Percentiles rank a stretch among this genome's conserved stretches.
phyloP scores from a whole-genome alignment of 2,888 invertebrate genomes.

The Alloplasta piceator region DNA sequence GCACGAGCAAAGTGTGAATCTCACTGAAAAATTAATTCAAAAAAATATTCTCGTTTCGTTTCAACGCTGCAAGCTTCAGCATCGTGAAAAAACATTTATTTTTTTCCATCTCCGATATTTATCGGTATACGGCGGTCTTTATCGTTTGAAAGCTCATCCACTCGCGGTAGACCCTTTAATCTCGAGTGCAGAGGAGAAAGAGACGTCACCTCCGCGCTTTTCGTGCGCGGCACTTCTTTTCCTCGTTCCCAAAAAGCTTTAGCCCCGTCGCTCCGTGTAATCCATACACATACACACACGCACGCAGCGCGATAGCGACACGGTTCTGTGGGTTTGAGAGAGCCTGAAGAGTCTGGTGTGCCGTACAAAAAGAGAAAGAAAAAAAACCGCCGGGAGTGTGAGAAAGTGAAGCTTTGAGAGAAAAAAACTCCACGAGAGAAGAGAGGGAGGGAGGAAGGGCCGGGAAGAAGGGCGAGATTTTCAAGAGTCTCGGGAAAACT shows the following conservation, averaged over 20 bases:
- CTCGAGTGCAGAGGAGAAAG: constrained; percentile 39
- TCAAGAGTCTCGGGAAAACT: constrained; percentile 19
- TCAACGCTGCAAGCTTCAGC: too few species aligned
- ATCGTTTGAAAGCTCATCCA: constrained; percentile 7
- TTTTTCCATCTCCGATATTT: too few species aligned
- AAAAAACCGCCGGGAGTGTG: constrained; percentile 11
- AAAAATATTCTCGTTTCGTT: too few species aligned
- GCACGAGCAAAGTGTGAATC: too few species aligned
- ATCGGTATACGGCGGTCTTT: not conserved
- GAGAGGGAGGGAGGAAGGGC: not conserved
- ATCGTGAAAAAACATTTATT: too few species aligned
- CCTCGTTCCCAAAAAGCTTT: constrained; percentile 48
- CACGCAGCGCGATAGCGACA: too few species aligned
- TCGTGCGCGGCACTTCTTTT: constrained; percentile 27
- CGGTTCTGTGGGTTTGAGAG: too few species aligned
- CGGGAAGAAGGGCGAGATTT: constrained; percentile 25
- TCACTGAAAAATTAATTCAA: too few species aligned
- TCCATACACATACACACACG: too few species aligned
- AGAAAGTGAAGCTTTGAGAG: constrained; percentile 14
- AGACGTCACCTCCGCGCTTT: constrained; percentile 1
- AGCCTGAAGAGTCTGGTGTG: too few species aligned
- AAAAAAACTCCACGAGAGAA: constrained; percentile 7
- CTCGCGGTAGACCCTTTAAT: constrained; percentile 21
- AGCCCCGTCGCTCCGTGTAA: not conserved
- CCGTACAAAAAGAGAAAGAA: too few species aligned